These are phyloP conservation scores for Halcyon senegalensis DNA, from an alignment of 2,113 vertebrate species.

Conservation along the genomic window DNA sequence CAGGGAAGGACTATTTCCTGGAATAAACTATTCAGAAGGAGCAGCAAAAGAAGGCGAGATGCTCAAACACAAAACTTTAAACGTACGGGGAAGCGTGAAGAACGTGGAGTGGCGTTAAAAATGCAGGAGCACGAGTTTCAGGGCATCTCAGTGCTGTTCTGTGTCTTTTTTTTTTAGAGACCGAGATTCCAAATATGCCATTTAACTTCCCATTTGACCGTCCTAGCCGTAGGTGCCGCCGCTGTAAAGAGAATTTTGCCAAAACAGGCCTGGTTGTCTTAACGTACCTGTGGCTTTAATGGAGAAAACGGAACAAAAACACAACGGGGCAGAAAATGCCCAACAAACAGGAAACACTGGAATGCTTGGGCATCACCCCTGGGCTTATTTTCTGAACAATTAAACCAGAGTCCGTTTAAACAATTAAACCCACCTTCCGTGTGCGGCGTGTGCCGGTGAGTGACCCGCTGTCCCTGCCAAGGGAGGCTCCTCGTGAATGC, in stretches of 20 bases:
- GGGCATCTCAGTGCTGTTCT: neutral
- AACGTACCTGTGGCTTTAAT: neutral
- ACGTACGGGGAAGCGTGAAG: neutral
- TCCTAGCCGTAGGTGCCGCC: neutral
- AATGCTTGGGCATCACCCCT: neutral
- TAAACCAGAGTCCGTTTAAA: neutral
- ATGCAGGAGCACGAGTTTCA: neutral
- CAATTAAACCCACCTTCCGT: neutral
- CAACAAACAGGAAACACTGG: neutral
- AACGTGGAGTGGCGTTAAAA: neutral
- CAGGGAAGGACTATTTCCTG: neutral
- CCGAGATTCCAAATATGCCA: neutral
- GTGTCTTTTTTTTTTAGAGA: rapidly evolving
- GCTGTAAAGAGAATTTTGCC: neutral
- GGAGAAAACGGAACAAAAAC: neutral
- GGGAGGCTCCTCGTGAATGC: neutral
- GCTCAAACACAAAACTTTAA: rapidly evolving
- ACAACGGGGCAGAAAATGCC: rapidly evolving
- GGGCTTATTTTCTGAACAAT: neutral
- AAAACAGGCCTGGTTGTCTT: neutral
- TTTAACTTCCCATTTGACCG: neutral
- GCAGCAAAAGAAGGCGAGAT: neutral
- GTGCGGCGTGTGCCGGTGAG: neutral
- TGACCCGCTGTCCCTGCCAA: neutral
- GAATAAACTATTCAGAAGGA: neutral